Evolutionary conservation across 2,797 vertebrate species (phyloP), one percentile per base, ranked within the genome.

Genomic region (Bradypus variegatus): DNA sequence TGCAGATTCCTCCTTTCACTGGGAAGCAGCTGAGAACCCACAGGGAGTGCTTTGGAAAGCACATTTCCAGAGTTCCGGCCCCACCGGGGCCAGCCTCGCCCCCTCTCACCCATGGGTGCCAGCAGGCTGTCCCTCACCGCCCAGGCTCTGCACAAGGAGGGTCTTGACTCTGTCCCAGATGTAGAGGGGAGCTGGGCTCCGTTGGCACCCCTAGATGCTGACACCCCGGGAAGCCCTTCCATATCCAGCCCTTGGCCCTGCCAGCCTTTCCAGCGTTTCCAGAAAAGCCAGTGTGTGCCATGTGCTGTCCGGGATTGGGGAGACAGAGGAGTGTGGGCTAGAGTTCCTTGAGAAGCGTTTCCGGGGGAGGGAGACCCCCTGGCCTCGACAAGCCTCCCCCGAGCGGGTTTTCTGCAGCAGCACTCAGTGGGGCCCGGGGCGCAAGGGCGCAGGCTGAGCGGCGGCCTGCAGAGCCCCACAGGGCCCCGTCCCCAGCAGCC

Each of bases 71-170:
- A 58, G 60, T 62, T 64, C 64, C 31, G 1, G 25, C 53, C 55
- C 5, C n/a, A 1, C 14, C 31, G 31, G 15, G 38, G 27, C 31
- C 65, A 67, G 33, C 65, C 33, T 38, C n/a, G 23, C 4, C 21
- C 33, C 60, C 19, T 60, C 29, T 14, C 27, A 50, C 50, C 87
- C 27, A 2, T 14, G 0, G 45, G 9, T 36, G 7, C 21, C 53
- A 36, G 23, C 33, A 19, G 72, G 16, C 27, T 2, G 0, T 25
- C 60, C 65, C 19, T 64, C 9, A 3, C 33, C 7, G 2, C 62
- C 7, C 2, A 0, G 0, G 27, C 72, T 36, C 62, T 48, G 19
- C 50, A 21, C 4, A 6, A 31, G 27, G 48, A 58, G 12, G 3
- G 5, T 29, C 72, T 53, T 4, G 1, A 38, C 77, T 83, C 62